Conservation (phyloP, 1,140 invertebrate genomes). For the Ditylenchus dipsaci region DNA sequence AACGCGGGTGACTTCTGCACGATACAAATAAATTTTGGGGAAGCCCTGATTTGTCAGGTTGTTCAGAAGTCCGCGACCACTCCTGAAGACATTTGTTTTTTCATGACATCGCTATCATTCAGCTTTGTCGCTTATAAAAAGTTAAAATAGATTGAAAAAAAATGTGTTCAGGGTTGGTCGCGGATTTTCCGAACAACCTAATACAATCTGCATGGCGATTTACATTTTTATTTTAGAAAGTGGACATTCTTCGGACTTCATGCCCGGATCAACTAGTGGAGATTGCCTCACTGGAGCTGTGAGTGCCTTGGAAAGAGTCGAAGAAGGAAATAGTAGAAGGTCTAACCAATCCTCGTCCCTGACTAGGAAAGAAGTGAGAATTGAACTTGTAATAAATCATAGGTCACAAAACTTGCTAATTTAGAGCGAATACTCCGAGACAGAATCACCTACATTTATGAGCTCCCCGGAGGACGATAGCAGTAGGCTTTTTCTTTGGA, state of each 20-base stretch:
- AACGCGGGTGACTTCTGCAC: too few relatives aligned
- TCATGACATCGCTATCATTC: too few relatives aligned
- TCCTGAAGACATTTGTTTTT: too few relatives aligned
- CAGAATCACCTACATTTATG: conserved; percentile 49
- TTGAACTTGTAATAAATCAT: too few relatives aligned
- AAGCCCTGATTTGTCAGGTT: too few relatives aligned
- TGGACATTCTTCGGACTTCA: neutral
- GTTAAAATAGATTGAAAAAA: too few relatives aligned
- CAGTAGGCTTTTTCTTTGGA: conserved; percentile 40
- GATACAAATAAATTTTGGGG: too few relatives aligned
- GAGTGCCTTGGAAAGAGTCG: neutral
- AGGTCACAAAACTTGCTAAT: neutral
- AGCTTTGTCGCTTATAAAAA: too few relatives aligned
- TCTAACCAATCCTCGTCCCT: neutral
- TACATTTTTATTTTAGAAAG: neutral
- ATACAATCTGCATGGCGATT: too few relatives aligned
- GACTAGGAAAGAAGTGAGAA: neutral
- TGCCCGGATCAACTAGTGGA: neutral
- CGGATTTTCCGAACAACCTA: too few relatives aligned
- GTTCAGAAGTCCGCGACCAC: too few relatives aligned
- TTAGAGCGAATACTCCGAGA: neutral
- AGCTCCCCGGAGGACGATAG: conserved; percentile 52
- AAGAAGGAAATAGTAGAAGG: neutral
- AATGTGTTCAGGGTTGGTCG: too few relatives aligned
- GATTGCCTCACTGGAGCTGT: neutral